Percentiles rank a stretch among this genome's conserved stretches.
Conservation (phyloP, 2,797 vertebrate genomes). For the Acipenser ruthenus region DNA sequence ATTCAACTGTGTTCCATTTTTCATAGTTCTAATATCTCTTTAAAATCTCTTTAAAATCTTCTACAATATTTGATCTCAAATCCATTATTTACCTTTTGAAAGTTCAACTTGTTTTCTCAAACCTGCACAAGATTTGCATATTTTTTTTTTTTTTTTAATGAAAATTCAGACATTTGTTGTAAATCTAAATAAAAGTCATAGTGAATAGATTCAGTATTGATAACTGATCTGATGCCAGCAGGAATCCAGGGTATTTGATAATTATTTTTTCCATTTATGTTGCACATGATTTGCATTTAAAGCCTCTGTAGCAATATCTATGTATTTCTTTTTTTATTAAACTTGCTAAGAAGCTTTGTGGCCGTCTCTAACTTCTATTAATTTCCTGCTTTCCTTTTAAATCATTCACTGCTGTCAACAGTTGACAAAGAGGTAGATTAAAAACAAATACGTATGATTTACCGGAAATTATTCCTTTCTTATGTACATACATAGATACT, state of each 20-base stretch:
- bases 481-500: background rate
- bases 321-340: background rate
- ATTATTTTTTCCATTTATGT: background rate
- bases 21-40: background rate
- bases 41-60: background rate
- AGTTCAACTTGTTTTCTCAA: too few relatives aligned
- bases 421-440: background rate
- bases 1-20: conserved; percentile 4
- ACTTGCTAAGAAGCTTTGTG: conserved; percentile 5
- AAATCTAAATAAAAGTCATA: too few relatives aligned
- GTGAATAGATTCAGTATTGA: too few relatives aligned
- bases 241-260: too few relatives aligned
- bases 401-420: background rate
- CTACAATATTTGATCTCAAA: background rate
- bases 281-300: conserved; percentile 18
- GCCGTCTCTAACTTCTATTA: background rate
- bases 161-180: too few relatives aligned
- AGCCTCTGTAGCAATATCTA: conserved; percentile 7
- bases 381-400: conserved; percentile 7
- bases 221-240: too few relatives aligned
- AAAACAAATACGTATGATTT: background rate
- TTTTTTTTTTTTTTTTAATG: too few relatives aligned
- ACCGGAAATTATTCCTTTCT: background rate
- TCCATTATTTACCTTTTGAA: background rate
- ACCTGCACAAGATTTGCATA: too few relatives aligned